Conservation (phyloP, 2,797 vertebrate species). For the Silurus lanzhouensis region DNA sequence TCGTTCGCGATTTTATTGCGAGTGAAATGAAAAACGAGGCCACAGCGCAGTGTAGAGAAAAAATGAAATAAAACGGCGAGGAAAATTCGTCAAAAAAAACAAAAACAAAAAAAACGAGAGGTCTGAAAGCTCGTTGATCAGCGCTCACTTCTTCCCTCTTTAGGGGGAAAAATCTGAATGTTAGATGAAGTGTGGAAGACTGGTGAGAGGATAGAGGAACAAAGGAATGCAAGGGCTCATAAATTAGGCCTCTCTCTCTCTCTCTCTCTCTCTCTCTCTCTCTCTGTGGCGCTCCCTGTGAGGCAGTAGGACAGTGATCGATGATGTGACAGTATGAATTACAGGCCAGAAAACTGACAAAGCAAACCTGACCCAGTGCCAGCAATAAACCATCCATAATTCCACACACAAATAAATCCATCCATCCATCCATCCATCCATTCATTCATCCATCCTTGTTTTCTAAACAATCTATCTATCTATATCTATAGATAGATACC, state of each 20-base stretch:
- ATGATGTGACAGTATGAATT: conserved; percentile 76
- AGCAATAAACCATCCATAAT: not conserved
- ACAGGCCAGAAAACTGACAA: conserved; percentile 66
- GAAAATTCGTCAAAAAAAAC: not conserved
- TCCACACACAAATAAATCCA: not conserved
- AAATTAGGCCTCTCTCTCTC: conserved; percentile 50
- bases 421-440: no score
- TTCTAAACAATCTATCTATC: no score
- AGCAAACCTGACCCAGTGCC: conserved; percentile 31
- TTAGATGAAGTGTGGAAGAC: not conserved
- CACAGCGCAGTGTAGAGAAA: no score
- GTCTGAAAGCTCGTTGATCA: not conserved
- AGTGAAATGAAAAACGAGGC: not conserved
- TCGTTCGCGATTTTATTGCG: not conserved
- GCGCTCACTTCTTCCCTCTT: no score
- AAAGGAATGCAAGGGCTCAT: conserved; percentile 49
- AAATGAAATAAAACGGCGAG: no score
- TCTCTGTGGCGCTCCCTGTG: conserved; percentile 42
- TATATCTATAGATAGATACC: no score
- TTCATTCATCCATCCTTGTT: no score
- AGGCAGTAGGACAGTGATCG: conserved; percentile 66
- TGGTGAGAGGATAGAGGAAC: conserved; percentile 19
- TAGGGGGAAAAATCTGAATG: no score
- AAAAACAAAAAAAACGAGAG: not conserved
- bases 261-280: conserved; percentile 54